Base-by-base conservation (phyloP, 2,888 invertebrate species). In the Drosophila pegasa region DNA sequence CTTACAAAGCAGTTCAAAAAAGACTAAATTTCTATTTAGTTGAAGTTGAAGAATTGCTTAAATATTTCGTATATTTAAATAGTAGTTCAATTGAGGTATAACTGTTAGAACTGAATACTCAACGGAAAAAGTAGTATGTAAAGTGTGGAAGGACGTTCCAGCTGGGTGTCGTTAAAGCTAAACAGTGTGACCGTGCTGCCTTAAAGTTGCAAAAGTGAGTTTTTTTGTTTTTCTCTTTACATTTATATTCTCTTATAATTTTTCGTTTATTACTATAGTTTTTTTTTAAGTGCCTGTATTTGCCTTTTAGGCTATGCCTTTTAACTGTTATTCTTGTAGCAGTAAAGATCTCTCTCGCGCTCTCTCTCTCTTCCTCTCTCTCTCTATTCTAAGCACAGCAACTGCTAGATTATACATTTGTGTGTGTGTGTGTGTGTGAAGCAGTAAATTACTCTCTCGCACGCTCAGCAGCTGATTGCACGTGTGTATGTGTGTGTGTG, bases 251-350 rank as follows among this genome's bases (percentile, higher is more conserved):
- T 43, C 37, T 40, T 55, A 16, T 14, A 9, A 35, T 50, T 35
- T 38, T 29, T 22, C 48, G 22, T 50, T 31, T 47, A 38, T 20
- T 29, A 45, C 31, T 56, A 33, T 71, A 64, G 43, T 43, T 59
- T 59, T 45, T 18, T 55, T 66, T 60, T 62, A 40, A 58, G 51
- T 71, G 48, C 70, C 59, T 58, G 67, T 67, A 55, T 27, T 60
- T 67, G 75, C 66, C 69, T 54, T 55, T 56, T 52, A 67, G 71
- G 72, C 74, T 72, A 51, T 73, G 71, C 74, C 71, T 67, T 65
- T 41, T 31, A 57, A 74, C 69, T 63, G 69, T 74, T 58, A 50
- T 57, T 62, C 61, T 20, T 40, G 20, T 43, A 16, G 45, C 27
- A 45, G 45, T 7, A 29, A 22, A 18, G 20, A 27, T 45, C 33